Base-by-base conservation (phyloP, 2,888 invertebrate species). In the Apamea sordens region DNA sequence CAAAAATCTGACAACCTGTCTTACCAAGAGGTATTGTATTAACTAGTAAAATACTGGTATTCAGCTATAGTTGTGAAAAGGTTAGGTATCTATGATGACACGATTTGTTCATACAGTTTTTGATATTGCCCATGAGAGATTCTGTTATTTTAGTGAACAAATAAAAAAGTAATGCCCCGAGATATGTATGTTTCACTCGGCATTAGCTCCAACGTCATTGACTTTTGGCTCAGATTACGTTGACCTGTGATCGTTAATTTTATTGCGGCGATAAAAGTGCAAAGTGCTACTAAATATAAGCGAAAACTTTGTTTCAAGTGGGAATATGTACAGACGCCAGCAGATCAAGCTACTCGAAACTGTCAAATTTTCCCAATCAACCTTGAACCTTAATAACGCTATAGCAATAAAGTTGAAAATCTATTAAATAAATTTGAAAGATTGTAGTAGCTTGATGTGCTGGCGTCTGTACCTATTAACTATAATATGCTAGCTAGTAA, bases 241-340 rank as follows among this genome's bases (percentile, higher is more conserved):
- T 83, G 71, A 83, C 76, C 76, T 56, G 56, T 56, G 61, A 65
- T 69, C 64, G 73, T 69, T 18, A 53, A 82, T 67, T 86, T 86
- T 61, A 86, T 74, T 44, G 18, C 28, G 0, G 67, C 41, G 65
- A 82, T 83, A 68, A 68, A 83, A 59, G 24, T 47, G 8, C 36
- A 24, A 67, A 70, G 41, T 72, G 41, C n/a, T 80, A 59, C 8
- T 44, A 32, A 67, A 71, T 44, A 44, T 15, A 13, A 10, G 44
- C 59, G 53, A 56, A 11, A 36, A 78, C 69, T 78, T 84, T 21
- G 44, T 73, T 47, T 32, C 41, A 7, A 36, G 44, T 47, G n/a
- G 41, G 3, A 53, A 53, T 68, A 59, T 50, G 79, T n/a, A 41
- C 36, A 36, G 36, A 36, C 36, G 36, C 36, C 36, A 0, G 41